Base-by-base conservation (phyloP, 2,888 invertebrate genomes). In the Peribatodes rhomboidaria region DNA sequence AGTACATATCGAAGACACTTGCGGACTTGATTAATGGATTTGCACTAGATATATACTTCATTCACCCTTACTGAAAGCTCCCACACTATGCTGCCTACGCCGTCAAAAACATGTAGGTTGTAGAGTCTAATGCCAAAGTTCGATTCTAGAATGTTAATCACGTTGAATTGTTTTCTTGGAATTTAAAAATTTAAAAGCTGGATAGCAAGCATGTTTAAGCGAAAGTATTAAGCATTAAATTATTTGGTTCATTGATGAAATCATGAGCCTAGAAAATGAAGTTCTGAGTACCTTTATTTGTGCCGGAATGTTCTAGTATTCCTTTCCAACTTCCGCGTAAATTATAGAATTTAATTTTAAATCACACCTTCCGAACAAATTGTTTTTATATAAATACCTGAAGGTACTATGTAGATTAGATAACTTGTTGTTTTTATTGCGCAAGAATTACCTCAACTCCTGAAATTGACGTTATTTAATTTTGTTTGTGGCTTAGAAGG, bases 51-150 rank as follows among this genome's bases (percentile, higher is more conserved):
- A 39, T 13, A 11, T 52, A 52, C 35, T 20, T 18, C 54, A 42
- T 55, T 44, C 18, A 44, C 18, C 33, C 33, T 31, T 33, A 31
- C 55, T 44, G 44, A 46, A 55, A 31, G 18, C 42, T 14, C 55
- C 55, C 44, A 55, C 35, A 33, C n/a, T 31, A 35, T 31, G 42
- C 55, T 42, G 14, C 54, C 44, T 55, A 55, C 55, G 55, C 44
- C n/a, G 44, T 42, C 44, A 35, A 20, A 16, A 33, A 33, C 44
- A 20, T 35, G 13, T 33, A 35, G 33, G 11, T 20, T 50, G 18
- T 35, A 18, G 33, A 33, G n/a, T 55, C 18, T 20, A 55, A 55
- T 55, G 44, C 10, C 55, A 55, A 33, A 46, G 55, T 35, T 55
- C 44, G 35, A 33, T 20, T 46, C 44, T 42, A 44, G 55, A 55